Evolutionary conservation across 2,888 invertebrate species (phyloP), one percentile per base, ranked within the genome.

Genomic region (Schizotus pectinicornis): DNA sequence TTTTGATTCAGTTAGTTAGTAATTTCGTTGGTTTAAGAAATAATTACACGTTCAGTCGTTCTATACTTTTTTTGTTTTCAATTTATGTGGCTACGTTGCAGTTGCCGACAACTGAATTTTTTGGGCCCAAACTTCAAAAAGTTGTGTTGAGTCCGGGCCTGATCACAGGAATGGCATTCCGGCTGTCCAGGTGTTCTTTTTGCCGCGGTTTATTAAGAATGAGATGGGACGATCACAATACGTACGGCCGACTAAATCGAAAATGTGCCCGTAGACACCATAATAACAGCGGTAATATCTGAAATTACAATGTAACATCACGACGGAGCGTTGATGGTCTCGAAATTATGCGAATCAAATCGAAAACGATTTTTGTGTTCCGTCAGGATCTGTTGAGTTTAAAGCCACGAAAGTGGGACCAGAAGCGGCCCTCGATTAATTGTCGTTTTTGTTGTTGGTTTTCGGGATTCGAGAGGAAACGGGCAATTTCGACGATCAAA

Each of bases 341-440:
- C 36, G 47, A 45, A 56, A 56, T 56, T 50, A 56, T 45, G 56
- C 56, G 56, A 56, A 43, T 50, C 56, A 38, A 56, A 56, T 56
- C 45, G 34, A 38, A 56, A 31, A 33, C 31, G 34, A 34, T 46
- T 46, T 35, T 46, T 46, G 31, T 46, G 43, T 32, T 9, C 43
- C 12, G 8, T 31, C 12, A 12, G 22, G 35, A 34, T 46, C 34
- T 46, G 34, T 46, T 46, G 35, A 35, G 35, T 6, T 33, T 13
- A 46, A 35, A 14, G 46, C n/a, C 34, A 13, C 35, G 22, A 22
- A 22, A 22, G 2, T 22, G 22, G 22, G 22, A 22, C 5, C 22
- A 22, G 22, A 22, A 22, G 5, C 2, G 22, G 5, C 22, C 22
- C 22, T 22, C 22, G 22, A 22, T 22, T 22, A 22, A 22, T 22